Evolutionary conservation across 2,888 invertebrate species (phyloP).

Genomic region (Parnassius mnemosyne): DNA sequence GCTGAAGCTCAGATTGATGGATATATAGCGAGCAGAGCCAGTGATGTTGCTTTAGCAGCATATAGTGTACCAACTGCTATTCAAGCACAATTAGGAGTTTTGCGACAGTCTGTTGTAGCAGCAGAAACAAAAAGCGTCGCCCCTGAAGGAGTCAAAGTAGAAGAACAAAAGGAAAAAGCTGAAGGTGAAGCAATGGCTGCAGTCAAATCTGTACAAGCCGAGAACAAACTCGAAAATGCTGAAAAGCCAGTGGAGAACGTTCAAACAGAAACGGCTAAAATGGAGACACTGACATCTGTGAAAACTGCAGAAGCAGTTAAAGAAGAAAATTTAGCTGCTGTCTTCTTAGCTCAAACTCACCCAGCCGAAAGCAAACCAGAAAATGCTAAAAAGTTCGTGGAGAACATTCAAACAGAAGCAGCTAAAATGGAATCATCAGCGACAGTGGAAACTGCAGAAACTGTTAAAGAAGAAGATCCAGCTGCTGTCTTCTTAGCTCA

Average conservation of each 20-base stretch:
- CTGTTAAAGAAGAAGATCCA: no score
- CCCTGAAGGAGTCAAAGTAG: conserved; percentile 4
- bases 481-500: no score
- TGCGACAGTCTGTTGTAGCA: conserved; percentile 31
- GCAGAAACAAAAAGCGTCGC: conserved; percentile 5
- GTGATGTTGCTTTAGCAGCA: no score
- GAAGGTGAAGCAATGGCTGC: conserved; percentile 19
- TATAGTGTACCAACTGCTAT: no score
- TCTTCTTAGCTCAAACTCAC: conserved; percentile 12
- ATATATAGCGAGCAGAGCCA: conserved; percentile 47
- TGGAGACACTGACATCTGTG: conserved; percentile 28
- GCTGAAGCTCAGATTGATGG: conserved; percentile 54
- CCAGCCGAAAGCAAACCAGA: no score
- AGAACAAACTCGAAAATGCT: conserved; percentile 12
- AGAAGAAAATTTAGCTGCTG: conserved; percentile 2
- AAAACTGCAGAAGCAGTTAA: conserved; percentile 16
- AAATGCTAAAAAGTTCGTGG: no score
- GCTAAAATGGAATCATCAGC: no score
- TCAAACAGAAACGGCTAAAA: conserved; percentile 35
- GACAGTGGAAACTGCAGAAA: no score
- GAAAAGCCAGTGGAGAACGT: conserved; percentile 33
- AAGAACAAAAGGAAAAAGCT: conserved; percentile 27
- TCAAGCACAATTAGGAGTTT: no score
- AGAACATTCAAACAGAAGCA: no score
- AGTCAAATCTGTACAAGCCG: conserved; percentile 19